Conservation (phyloP, 2,888 invertebrate genomes). For the Kuschelorhynchus macadamiae region DNA sequence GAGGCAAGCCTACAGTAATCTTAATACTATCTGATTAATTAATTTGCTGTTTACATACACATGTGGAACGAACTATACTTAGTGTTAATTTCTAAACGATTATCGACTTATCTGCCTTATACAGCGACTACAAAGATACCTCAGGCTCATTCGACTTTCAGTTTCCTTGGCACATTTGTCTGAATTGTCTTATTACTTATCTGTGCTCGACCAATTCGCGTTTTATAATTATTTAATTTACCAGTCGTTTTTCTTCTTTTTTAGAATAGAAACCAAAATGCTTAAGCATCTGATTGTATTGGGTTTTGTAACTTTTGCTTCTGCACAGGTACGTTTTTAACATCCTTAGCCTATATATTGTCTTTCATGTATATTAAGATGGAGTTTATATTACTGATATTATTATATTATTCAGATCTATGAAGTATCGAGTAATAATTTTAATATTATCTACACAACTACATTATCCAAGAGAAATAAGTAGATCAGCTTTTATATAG, state of each 20-base stretch:
- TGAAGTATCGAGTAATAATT: too few relatives aligned
- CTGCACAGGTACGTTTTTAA: conserved; percentile 54
- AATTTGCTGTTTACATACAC: too few relatives aligned
- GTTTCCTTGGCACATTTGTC: conserved; percentile 48
- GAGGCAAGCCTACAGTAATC: too few relatives aligned
- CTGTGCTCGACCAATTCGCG: not conserved
- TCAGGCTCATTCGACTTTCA: conserved; percentile 37
- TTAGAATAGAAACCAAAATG: conserved; percentile 37
- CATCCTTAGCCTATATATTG: too few relatives aligned
- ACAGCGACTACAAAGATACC: conserved; percentile 5
- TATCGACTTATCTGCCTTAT: conserved; percentile 11
- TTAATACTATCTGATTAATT: too few relatives aligned
- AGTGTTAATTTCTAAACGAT: conserved; percentile 2
- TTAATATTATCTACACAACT: too few relatives aligned
- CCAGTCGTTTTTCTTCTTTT: conserved; percentile 27
- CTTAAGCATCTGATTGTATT: conserved; percentile 49
- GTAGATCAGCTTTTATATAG: too few relatives aligned
- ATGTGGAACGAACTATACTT: conserved; percentile 11
- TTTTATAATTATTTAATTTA: conserved; percentile 3
- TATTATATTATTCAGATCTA: too few relatives aligned
- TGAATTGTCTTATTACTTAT: not conserved
- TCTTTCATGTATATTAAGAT: too few relatives aligned
- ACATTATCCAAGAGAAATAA: too few relatives aligned
- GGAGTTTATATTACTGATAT: too few relatives aligned
- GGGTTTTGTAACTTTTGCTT: conserved; percentile 39